Evolutionary conservation across 2,797 vertebrate species (phyloP), one percentile per base, ranked within the genome.

Genomic region (Silurus lanzhouensis): DNA sequence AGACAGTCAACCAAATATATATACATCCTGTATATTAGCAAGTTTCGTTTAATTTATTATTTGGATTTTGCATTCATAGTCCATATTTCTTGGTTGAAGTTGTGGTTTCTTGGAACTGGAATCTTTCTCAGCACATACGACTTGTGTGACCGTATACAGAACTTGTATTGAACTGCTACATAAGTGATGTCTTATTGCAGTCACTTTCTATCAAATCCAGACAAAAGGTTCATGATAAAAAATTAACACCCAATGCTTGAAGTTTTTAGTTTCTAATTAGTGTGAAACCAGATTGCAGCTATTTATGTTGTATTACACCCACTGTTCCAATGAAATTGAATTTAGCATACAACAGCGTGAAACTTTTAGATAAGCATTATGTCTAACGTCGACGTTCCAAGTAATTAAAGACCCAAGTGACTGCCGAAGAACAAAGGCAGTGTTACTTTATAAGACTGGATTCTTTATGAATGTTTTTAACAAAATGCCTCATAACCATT

Each of bases 221-320:
- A 57, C 83, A 78, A 72, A 78, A 78, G 75, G 72, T 83, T 72
- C 55, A 25, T 86, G 66, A 68, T 83, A 25, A 80, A 38, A 58
- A 88, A 87, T 77, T 64, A 75, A 44, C 71, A 88, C 81, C 81
- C 76, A 78, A 15, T 86, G 81, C 85, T 77, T 86, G 27, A 78
- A 78, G 31, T 61, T 22, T 25, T 78, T 61, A 78, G 57, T 78
- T 78, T 78, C 31, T 78, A 78, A 61, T 78, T 78, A 78, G 31
- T 38, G 5, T 78, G 27, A 27, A 44, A 38, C 10, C 27, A 78
- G 31, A 78, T 61, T 61, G 76, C 60, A 5, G 27, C 14, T 57
- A 57, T 15, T 55, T 55, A 22, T 52, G 13, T 52, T 58, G 57
- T 8, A 78, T 78, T 78, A 22, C 25, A 78, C 27, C 75, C 74